Base-by-base conservation (phyloP, 1,140 invertebrate genomes). In the Ridgeia piscesae region DNA sequence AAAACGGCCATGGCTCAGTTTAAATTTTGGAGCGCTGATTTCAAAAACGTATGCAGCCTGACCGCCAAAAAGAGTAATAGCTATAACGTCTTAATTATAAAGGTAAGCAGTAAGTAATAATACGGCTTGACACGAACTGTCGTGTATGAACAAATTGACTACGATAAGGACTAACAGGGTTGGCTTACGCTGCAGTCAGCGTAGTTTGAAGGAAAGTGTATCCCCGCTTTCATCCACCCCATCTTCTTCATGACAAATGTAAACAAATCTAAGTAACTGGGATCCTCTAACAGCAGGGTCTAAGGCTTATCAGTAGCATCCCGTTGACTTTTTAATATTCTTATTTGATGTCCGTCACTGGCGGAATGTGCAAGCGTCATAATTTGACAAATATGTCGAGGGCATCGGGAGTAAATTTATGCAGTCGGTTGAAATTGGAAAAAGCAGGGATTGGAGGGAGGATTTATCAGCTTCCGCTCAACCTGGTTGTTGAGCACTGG, bases 1-100 rank as follows among this genome's bases (percentile, higher is more conserved):
- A 77, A 77, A 77, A 77, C 58, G 58, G 58, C 58, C 58, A 77
- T 77, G 58, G 58, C 58, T 77, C 58, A 77, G 58, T 77, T 77
- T 77, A 77, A 77, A 77, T 77, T 77, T 77, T 77, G 58, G 58
- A 77, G 58, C 58, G 58, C 58, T 77, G 58, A 21, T 77, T 77
- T 77, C 58, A 31, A 77, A 77, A 77, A 77, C 58, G 58, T 77
- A 77, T 77, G 27, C 58, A 77, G 58, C 58, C 58, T 77, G 58
- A 77, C 58, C 58, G 58, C 58, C 58, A 77, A 21, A 77, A 77
- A 77, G 8, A 77, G 27, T 77, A 77, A 77, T 77, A 77, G 58
- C 58, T 21, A 77, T 21, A 77, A 77, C 58, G 27, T 77, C 58
- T 77, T 77, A 21, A 77, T 77, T 17, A 77, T 77, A 27, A 77